Percentiles rank a stretch among this genome's conserved stretches.
phyloP scores from a whole-genome alignment of 2,797 vertebrate species.

The Spondyliosoma cantharus region DNA sequence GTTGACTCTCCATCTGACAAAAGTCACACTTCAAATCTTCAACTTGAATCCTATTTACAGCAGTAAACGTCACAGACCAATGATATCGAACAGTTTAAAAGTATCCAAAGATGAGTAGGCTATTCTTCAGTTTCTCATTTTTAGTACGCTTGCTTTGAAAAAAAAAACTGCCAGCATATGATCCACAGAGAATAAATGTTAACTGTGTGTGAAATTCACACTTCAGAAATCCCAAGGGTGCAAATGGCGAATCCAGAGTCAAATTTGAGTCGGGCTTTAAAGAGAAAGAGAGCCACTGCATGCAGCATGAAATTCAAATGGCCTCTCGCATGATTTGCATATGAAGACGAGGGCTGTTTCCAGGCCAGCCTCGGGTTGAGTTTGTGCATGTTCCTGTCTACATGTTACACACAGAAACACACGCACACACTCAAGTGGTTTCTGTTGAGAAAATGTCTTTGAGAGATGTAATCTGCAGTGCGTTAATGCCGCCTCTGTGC shows the following conservation, averaged over 20 bases:
- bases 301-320: constrained; percentile 8
- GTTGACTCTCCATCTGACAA: background rate
- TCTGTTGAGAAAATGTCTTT: background rate
- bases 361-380: constrained; percentile 17
- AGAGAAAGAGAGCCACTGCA: background rate
- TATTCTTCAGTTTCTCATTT: background rate
- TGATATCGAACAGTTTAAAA: background rate
- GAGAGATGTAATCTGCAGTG: constrained; percentile 14
- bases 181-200: background rate
- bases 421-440: background rate
- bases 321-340: constrained; percentile 11
- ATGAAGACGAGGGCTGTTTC: constrained; percentile 28
- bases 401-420: fast-evolving
- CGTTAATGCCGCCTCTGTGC: constrained; percentile 35
- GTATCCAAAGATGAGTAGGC: background rate
- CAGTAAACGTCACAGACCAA: background rate
- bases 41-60: background rate
- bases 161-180: background rate
- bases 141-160: background rate
- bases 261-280: background rate
- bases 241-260: background rate
- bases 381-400: background rate
- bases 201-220: background rate
- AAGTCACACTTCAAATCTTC: too few relatives aligned
- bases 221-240: background rate